Evolutionary conservation across 1,140 invertebrate species (phyloP), one percentile per base, ranked within the genome.

Genomic region (Brachionus manjavacas): DNA sequence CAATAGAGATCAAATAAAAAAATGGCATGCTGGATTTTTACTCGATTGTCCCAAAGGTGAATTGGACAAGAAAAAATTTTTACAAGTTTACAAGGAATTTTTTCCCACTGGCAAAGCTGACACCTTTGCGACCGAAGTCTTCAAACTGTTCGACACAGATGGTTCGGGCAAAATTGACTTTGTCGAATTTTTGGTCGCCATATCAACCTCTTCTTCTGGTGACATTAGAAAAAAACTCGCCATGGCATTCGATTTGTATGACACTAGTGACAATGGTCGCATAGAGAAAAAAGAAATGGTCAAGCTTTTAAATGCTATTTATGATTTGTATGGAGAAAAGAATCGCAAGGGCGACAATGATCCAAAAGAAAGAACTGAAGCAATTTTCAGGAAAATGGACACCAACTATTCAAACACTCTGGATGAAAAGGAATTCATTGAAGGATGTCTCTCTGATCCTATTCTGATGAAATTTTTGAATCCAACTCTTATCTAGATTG

Each of bases 21-120:
- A 89, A 85, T 90, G 89, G 89, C 89, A 90, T 79, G 86, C 88
- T 79, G 89, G 89, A 41, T 90, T 90, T 76, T 89, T 90, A 43
- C 64, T 83, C 31, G 80, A 83, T 68, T 83, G 80, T 68, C 80
- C 80, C 25, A 83, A 66, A 11, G 80, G 80, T 1, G 80, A 70
- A 52, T 72, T 83, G 41, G 60, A 66, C 66, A 83, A 83, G 28
- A 83, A 83, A 23, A 83, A 83, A 83, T 83, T 83, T 41, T 52
- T 72, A 49, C 80, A 83, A 83, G 80, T 83, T 3, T 83, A 83
- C 35, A 66, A 68, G 41, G 55, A 83, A 72, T 83, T 83, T 83
- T 83, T 83, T 11, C 80, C 80, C 11, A 72, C 41, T 68, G 80
- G 60, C 28, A 83, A 70, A 72, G 80, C 80, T 43, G 83, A 84